Conservation (phyloP, 2,113 vertebrate genomes). For the Pygoscelis adeliae region DNA sequence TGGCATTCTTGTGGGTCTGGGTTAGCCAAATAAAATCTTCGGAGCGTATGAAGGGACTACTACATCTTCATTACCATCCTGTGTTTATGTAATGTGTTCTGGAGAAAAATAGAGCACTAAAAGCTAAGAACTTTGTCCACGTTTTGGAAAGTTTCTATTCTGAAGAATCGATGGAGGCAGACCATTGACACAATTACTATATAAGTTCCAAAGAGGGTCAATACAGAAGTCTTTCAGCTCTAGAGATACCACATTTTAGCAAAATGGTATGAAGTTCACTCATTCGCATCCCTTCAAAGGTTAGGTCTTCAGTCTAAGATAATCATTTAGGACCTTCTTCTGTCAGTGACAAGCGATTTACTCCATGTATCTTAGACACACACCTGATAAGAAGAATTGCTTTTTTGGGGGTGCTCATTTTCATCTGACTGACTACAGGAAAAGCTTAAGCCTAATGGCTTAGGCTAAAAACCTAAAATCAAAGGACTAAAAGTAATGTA, state of each 20-base stretch:
- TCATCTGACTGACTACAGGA: background rate
- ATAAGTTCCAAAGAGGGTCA: background rate
- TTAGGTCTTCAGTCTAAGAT: background rate
- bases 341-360: background rate
- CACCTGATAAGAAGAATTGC: background rate
- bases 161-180: background rate
- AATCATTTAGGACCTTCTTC: background rate
- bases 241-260: background rate
- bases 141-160: background rate
- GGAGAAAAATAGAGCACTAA: background rate
- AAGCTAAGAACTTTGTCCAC: background rate
- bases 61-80: background rate
- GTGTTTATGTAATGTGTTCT: background rate
- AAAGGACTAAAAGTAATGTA: background rate
- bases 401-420: background rate
- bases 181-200: background rate
- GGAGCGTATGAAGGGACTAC: background rate
- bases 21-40: conserved; percentile 20
- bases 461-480: background rate
- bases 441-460: background rate
- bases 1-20: background rate
- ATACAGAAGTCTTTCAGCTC: background rate
- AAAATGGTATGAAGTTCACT: background rate
- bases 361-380: background rate
- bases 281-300: background rate